Evolutionary conservation across 2,797 vertebrate genomes (phyloP).

Genomic region (Cryptoprocta ferox): DNA sequence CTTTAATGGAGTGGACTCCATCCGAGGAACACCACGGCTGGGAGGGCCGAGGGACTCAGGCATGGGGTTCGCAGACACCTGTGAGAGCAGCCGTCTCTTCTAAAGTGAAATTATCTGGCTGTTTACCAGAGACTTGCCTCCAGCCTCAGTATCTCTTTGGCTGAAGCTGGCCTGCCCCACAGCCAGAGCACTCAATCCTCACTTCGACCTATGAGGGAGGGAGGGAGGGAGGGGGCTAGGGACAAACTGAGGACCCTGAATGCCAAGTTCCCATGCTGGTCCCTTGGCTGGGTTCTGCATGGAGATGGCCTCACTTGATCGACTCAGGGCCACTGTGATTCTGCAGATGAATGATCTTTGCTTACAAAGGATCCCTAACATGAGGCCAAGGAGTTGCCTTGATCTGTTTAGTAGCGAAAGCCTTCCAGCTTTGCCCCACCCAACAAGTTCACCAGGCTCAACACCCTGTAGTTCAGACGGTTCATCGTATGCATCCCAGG

Average conservation of each 20-base stretch:
- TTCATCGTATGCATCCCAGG: neutral
- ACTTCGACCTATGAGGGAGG: neutral
- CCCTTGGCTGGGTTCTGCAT: neutral
- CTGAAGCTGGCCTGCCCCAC: neutral
- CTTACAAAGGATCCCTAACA: neutral
- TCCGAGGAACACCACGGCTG: neutral
- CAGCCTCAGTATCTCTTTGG: neutral
- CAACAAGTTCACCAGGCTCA: neutral
- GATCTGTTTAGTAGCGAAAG: neutral
- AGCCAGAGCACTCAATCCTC: neutral
- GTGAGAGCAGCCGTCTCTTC: neutral
- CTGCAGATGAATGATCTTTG: neutral
- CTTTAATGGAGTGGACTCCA: slow-evolving; percentile 61
- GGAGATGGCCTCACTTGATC: neutral
- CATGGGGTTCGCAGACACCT: neutral
- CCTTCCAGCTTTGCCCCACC: neutral
- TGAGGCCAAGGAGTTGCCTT: neutral
- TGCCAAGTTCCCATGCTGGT: neutral
- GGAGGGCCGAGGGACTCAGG: neutral
- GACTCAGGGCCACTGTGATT: neutral
- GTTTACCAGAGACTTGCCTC: neutral
- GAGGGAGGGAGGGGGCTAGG: neutral
- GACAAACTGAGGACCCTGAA: neutral
- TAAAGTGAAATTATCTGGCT: neutral
- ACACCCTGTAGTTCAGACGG: neutral